phyloP scores from a whole-genome alignment of 2,888 invertebrate genomes.

The Carterocephalus palaemon region DNA sequence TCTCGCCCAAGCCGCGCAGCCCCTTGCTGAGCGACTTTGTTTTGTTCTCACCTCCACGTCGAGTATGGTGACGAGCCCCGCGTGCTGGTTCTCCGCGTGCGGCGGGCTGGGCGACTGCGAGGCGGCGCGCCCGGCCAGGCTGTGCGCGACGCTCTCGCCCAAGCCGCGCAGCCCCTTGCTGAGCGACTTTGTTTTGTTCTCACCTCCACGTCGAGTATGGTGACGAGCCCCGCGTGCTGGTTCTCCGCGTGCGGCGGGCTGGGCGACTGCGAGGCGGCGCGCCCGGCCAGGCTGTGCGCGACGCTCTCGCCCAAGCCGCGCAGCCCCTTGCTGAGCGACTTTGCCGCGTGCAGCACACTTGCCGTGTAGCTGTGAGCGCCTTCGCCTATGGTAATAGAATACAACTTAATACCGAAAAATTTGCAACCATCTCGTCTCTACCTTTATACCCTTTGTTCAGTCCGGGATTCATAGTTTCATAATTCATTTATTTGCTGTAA shows the following conservation, averaged over 20 bases:
- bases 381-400: constrained; percentile 76
- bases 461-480: too few relatives aligned
- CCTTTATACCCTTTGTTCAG: too few relatives aligned
- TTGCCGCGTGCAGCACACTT: constrained; percentile 95
- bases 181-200: constrained; percentile 8
- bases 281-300: constrained; percentile 89
- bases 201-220: constrained; percentile 91
- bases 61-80: constrained; percentile 92
- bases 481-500: too few relatives aligned
- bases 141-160: too few relatives aligned
- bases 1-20: too few relatives aligned
- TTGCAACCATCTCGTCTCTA: too few relatives aligned
- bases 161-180: constrained; percentile 68
- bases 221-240: constrained; percentile 86
- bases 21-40: neutral
- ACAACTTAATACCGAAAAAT: too few relatives aligned
- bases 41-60: constrained; percentile 90
- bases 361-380: constrained; percentile 94
- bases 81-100: constrained; percentile 82
- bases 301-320: constrained; percentile 94
- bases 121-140: too few relatives aligned
- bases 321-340: constrained; percentile 93
- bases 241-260: constrained; percentile 81
- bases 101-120: constrained; percentile 71
- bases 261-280: constrained; percentile 70